Percentiles rank a stretch among this genome's conserved stretches.
These are phyloP conservation scores for Acromyrmex charruanus DNA, from an alignment of 1,140 invertebrate species.

Conservation along the genomic window DNA sequence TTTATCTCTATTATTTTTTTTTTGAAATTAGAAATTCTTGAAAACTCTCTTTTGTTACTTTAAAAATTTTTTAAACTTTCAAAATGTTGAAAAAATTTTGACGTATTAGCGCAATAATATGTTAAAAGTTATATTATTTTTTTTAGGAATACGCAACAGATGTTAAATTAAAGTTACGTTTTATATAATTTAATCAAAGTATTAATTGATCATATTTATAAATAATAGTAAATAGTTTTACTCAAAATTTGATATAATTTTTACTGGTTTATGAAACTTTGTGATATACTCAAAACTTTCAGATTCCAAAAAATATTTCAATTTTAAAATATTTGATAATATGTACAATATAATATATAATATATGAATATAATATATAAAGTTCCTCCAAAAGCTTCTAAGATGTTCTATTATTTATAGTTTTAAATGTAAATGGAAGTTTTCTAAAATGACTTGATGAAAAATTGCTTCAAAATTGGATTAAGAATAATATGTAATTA, in stretches of 20 bases:
- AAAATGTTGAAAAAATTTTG: neutral
- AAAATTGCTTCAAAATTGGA: neutral
- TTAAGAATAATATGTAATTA: neutral
- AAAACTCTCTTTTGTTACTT: neutral
- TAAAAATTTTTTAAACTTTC: too few relatives aligned
- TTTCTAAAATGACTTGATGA: neutral
- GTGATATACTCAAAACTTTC: neutral
- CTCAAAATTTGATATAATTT: neutral
- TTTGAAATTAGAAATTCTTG: neutral
- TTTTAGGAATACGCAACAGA: too few relatives aligned
- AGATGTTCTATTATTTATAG: neutral
- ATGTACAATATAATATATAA: too few relatives aligned
- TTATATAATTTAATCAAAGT: too few relatives aligned
- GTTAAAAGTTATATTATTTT: neutral
- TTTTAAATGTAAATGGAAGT: constrained; percentile 3
- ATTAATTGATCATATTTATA: too few relatives aligned
- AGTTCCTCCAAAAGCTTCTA: neutral
- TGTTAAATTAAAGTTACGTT: too few relatives aligned
- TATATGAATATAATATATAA: neutral
- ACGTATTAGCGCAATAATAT: neutral
- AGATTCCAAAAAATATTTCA: neutral
- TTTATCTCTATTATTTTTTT: neutral
- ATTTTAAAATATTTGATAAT: neutral
- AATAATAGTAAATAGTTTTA: too few relatives aligned
- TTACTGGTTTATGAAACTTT: neutral